Conservation (phyloP, 2,888 invertebrate species). For the Penaeus monodon region DNA sequence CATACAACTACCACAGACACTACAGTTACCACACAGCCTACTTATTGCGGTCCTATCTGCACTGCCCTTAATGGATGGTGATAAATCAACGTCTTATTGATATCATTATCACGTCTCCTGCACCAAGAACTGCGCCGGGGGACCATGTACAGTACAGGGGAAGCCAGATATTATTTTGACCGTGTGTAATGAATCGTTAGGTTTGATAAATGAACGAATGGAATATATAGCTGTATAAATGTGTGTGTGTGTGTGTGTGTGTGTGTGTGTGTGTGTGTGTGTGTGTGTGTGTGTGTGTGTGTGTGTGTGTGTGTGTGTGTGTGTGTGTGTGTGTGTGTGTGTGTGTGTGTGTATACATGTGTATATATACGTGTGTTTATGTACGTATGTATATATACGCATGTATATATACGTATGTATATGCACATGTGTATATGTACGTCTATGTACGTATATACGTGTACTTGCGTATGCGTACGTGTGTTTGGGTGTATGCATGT, state of each 20-base stretch:
- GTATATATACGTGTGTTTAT: background rate
- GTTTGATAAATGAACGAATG: background rate
- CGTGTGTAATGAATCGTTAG: background rate
- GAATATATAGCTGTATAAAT: background rate
- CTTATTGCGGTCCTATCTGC: too few species aligned
- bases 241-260: background rate
- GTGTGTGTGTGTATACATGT: background rate
- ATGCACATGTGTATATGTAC: background rate
- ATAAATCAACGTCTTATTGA: too few species aligned
- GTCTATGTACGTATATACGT: background rate
- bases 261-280: background rate
- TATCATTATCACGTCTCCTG: too few species aligned
- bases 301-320: background rate
- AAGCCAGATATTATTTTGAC: background rate
- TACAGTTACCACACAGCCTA: too few species aligned
- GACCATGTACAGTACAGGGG: too few species aligned
- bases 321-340: background rate
- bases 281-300: background rate
- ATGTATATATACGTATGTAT: too few species aligned
- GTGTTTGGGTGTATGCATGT: background rate
- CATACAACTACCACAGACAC: too few species aligned
- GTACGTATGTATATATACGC: background rate
- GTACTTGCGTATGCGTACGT: slow-evolving; percentile 2
- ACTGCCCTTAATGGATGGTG: too few species aligned
- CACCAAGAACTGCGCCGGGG: too few species aligned